These are phyloP conservation scores for Branchinecta lynchi DNA, from an alignment of 1,140 invertebrate genomes.

Conservation along the genomic window DNA sequence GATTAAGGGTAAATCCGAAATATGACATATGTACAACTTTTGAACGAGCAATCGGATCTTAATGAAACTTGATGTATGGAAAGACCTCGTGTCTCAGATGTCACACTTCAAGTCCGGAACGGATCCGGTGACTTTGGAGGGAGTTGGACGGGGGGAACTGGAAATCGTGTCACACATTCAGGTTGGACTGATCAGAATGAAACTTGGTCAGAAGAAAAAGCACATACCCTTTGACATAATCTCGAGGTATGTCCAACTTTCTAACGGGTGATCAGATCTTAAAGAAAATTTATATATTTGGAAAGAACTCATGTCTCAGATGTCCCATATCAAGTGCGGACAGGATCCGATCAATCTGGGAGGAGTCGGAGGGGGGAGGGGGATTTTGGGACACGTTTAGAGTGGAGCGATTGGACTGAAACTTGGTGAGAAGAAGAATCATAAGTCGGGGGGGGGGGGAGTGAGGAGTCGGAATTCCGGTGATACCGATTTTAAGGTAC, in stretches of 20 bases:
- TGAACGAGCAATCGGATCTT: no score
- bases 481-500: no score
- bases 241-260: neutral
- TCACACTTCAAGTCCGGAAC: neutral
- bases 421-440: no score
- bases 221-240: neutral
- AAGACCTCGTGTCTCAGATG: neutral
- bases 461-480: no score
- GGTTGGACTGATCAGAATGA: neutral
- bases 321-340: neutral
- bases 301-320: slow-evolving; percentile 4
- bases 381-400: no score
- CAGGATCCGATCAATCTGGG: neutral
- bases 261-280: neutral
- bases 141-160: neutral
- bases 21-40: no score
- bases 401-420: no score
- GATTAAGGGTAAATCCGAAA: no score
- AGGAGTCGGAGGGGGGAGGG: no score
- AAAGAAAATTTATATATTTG: neutral
- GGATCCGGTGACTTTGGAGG: neutral
- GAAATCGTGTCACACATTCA: neutral
- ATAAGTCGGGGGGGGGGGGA: no score
- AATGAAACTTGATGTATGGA: no score
- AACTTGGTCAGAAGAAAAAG: neutral